phyloP scores from a whole-genome alignment of 2,797 vertebrate species.

The Luscinia megarhynchos region DNA sequence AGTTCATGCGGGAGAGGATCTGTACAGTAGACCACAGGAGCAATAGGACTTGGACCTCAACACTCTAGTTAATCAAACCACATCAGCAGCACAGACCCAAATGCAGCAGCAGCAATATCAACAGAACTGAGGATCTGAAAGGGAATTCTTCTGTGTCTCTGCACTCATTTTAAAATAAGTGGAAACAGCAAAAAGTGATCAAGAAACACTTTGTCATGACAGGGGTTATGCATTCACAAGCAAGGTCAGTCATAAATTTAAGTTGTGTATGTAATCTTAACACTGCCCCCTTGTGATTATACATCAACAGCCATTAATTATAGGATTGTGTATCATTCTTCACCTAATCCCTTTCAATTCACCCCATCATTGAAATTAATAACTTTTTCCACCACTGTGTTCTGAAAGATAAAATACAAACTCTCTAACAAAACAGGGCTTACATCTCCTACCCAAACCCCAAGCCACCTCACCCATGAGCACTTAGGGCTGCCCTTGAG shows the following conservation, averaged over 20 bases:
- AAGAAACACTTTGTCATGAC: neutral
- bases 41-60: neutral
- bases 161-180: neutral
- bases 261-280: slow-evolving; percentile 23
- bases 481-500: neutral
- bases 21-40: neutral
- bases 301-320: neutral
- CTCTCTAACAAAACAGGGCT: neutral
- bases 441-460: neutral
- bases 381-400: neutral
- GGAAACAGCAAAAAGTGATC: neutral
- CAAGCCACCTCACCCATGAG: neutral
- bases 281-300: slow-evolving; percentile 63
- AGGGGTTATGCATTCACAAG: neutral
- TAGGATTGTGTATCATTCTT: neutral
- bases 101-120: neutral
- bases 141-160: neutral
- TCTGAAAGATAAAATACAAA: neutral
- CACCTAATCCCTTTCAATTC: neutral
- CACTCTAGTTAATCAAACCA: neutral
- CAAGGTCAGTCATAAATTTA: neutral
- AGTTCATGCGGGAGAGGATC: neutral
- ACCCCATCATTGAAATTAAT: neutral
- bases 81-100: neutral
- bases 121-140: neutral